Base-by-base conservation (phyloP, 64 coral and sea anemone species). In the Actinia equina region DNA sequence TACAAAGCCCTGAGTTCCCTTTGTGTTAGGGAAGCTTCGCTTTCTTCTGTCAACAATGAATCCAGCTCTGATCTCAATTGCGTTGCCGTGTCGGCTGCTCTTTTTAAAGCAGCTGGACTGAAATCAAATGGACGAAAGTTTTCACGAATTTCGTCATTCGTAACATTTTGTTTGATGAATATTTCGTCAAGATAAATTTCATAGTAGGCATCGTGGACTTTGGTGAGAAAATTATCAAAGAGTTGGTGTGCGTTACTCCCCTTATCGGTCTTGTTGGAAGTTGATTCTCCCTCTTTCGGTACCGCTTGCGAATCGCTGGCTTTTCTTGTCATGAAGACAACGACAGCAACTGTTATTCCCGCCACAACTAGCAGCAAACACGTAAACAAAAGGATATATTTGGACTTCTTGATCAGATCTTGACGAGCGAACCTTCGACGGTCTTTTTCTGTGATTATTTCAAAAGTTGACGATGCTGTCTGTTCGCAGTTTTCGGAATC, bases 201-300 rank as follows among this genome's bases (percentile, higher is more conserved):
- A 17, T 55, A 93, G 46, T 87, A 96, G 52, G 55, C 84, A 44
- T 89, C 81, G 61, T 96, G 91, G 43, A 89, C 91, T 90, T 88
- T 93, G 16, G 77, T 12, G 2, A 96, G 56, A 17, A 96, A 96
- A 3, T 82, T 77, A 11, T 30, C 12, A 2, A 74, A 41, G 2
- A 25, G 8, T 4, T 74, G 26, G 26, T 74, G 26, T 41, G 69
- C 69, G 27, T 65, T 23, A 20, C 25, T 8, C 12, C 11, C 13
- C 23, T 41, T 25, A 25, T 71, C n/a, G 6, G 69, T 74, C 69
- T 74, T 74, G 26, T 74, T 74, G 3, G 69, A 74, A 74, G 69
- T 41, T 14, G 69, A 74, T 1, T 74, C 69, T 14, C 41, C 69
- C 15, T 27, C 26, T 41, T 41, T 74, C 11, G 69, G 69, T 9